Conservation (phyloP, 2,113 vertebrate species). For the Engystomops pustulosus region DNA sequence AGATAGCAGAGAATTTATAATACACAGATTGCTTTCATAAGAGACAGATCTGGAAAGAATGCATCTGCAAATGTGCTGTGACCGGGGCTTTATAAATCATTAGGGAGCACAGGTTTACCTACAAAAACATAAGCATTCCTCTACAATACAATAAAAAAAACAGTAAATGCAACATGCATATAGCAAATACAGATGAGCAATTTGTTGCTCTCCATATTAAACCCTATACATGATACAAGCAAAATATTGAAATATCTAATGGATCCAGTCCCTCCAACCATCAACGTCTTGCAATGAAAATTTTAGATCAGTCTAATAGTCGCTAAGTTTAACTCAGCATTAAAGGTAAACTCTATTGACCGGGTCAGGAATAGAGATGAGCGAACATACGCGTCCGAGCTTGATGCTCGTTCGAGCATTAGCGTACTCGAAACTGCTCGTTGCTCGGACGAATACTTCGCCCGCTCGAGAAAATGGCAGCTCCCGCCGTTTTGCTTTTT, state of each 20-base stretch:
- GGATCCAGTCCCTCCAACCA: neutral
- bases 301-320: neutral
- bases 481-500: too few relatives aligned
- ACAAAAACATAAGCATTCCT: neutral
- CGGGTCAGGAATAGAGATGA: neutral
- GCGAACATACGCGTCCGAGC: too few relatives aligned
- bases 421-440: too few relatives aligned
- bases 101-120: neutral
- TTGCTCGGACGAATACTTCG: too few relatives aligned
- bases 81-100: constrained; percentile 37
- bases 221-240: neutral
- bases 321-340: neutral
- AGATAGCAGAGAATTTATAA: constrained; percentile 36
- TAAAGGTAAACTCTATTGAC: neutral
- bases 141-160: neutral
- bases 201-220: neutral
- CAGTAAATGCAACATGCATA: too few relatives aligned
- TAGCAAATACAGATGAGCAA: too few relatives aligned
- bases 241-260: neutral
- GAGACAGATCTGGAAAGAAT: constrained; percentile 42
- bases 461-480: too few relatives aligned
- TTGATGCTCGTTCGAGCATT: too few relatives aligned
- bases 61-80: constrained; percentile 35
- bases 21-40: constrained; percentile 38
- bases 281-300: neutral